Percentiles rank a stretch among this genome's conserved stretches.
These are phyloP conservation scores for Marisa cornuarietis DNA, from an alignment of 1,140 invertebrate genomes.

Conservation along the genomic window DNA sequence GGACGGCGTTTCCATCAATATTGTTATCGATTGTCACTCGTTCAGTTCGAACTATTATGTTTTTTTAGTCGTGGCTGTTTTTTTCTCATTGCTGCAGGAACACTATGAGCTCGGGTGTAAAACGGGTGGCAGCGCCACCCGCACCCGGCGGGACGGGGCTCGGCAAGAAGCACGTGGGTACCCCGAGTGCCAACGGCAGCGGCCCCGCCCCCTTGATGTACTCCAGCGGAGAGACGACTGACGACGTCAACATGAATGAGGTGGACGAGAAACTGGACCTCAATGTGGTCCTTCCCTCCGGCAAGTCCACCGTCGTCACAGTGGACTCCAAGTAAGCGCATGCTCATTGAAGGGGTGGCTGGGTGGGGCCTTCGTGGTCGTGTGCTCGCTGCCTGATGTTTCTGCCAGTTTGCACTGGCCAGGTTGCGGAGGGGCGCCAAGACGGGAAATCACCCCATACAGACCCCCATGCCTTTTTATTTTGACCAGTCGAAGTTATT, in stretches of 20 bases:
- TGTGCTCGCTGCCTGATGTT: background rate
- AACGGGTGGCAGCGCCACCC: conserved; percentile 12
- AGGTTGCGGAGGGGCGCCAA: background rate
- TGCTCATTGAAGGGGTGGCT: background rate
- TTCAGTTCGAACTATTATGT: background rate
- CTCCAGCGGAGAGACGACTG: conserved; percentile 42
- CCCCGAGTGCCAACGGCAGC: conserved; percentile 39
- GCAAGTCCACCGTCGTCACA: conserved; percentile 73
- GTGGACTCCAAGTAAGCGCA: conserved; percentile 76
- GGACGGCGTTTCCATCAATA: too few species aligned
- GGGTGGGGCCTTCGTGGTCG: background rate
- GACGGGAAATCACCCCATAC: background rate
- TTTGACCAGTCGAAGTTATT: background rate
- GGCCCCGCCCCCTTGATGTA: conserved; percentile 42
- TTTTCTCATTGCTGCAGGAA: conserved; percentile 20
- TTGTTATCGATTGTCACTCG: too few species aligned
- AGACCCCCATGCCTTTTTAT: background rate
- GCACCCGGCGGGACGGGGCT: conserved; percentile 12
- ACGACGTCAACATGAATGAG: conserved; percentile 69
- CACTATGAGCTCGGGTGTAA: conserved; percentile 20
- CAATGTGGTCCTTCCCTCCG: conserved; percentile 75
- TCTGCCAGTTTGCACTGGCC: background rate
- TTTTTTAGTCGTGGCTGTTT: background rate
- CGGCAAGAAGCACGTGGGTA: conserved; percentile 24
- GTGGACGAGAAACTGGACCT: conserved; percentile 81